Base-by-base conservation (phyloP, 2,797 vertebrate species). In the Aphelocoma californica region DNA sequence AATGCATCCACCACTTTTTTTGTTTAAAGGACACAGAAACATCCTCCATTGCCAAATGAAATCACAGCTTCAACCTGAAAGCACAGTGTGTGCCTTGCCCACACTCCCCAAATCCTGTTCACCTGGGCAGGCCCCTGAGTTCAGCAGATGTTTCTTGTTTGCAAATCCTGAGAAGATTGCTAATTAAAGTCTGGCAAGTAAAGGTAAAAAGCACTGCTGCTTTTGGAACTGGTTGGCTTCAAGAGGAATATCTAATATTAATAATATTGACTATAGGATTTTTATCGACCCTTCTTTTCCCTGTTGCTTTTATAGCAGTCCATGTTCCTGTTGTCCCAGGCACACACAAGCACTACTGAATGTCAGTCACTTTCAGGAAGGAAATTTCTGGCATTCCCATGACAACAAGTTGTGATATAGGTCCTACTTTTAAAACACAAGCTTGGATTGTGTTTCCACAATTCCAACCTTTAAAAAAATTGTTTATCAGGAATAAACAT, bases 341-440 rank as follows among this genome's bases (percentile, higher is more conserved):
- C 95, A 94, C 72, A 65, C 72, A 89, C 57, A 25, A 87, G 81
- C 93, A 74, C 81, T 19, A 29, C 82, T 64, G 70, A 83, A 20
- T 34, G 85, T 94, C 97, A 97, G 7, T 18, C 9, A 24, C 51
- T 34, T 90, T 81, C 95, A 93, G 90, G 91, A 96, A 96, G 42
- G 91, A 50, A 89, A 95, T 95, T 97, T 93, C 92, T 95, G 90
- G 60, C 84, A 90, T 75, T 75, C 88, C 95, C 93, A 74, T 66
- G 78, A 91, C 92, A 95, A 95, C 87, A 21, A 79, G 42, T 91
- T 86, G 81, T 88, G 92, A 97, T 79, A 93, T 50, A 53, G 23
- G 36, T 56, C 56, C 32, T 71, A 13, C 92, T 92, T 70, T 77
- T 75, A 80, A 96, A 92, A 73, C 56, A 66, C 48, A 61, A 23